Evolutionary conservation across 2,888 invertebrate genomes (phyloP), one percentile per base, ranked within the genome.

Genomic region (Macaria notata): DNA sequence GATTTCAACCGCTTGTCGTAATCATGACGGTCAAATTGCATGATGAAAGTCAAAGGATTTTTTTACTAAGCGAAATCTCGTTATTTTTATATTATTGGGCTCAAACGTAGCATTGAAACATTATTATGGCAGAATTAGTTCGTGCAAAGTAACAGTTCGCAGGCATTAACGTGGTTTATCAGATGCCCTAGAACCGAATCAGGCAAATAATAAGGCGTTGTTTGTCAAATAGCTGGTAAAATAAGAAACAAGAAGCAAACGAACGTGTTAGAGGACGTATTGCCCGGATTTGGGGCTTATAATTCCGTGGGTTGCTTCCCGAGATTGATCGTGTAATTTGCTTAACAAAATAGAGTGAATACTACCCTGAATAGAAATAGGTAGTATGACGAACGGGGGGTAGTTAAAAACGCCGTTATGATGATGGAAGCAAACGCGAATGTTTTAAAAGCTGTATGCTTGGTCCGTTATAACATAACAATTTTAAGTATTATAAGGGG

Each of bases 291-390:
- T 50, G 4, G 41, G 43, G 49, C 44, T 47, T 50, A 51, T 50
- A 50, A 47, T 54, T 48, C 38, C 41, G 43, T 46, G 43, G 38
- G 42, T 44, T 41, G 9, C 54, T 36, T 36, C 49, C 29, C 39
- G 47, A 54, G 54, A 59, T 59, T 59, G 56, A 62, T 56, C 44
- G 49, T 41, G 33, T 52, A 48, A 62, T 62, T 59, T 56, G 33
- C 48, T 31, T 49, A 39, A 46, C 49, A 55, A 43, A 49, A 49
- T 51, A 52, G 31, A 46, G 38, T 44, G 48, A 54, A 19, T 19
- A 51, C 19, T 53, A 49, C 45, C 44, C 51, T 41, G 42, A 45
- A 48, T 45, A 43, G 30, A 56, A 44, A 48, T 43, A 42, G 33
- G 49, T 2, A 42, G 31, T 9, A 46, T 46, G 41, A 41, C 36